Conservation (phyloP, 2,113 vertebrate species). For the Callithrix jacchus region DNA sequence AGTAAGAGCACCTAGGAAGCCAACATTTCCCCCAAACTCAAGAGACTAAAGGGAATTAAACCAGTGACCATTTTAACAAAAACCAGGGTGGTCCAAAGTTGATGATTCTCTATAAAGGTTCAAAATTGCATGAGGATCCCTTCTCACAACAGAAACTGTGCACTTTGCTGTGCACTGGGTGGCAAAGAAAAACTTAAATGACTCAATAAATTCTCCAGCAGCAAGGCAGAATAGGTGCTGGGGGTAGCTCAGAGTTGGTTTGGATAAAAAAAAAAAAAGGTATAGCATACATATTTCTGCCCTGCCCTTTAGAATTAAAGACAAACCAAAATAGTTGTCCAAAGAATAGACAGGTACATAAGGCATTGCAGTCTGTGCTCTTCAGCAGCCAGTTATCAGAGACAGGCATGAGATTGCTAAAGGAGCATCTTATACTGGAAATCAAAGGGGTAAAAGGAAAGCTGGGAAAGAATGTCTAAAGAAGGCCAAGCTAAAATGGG, state of each 20-base stretch:
- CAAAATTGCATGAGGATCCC: not conserved
- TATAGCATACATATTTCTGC: not conserved
- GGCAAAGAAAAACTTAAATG: not conserved
- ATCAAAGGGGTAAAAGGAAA: not conserved
- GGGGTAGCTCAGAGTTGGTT: not conserved
- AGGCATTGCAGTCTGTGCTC: not conserved
- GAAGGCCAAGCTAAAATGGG: not conserved
- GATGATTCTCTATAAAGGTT: not conserved
- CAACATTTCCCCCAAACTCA: not conserved
- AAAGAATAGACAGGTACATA: not conserved
- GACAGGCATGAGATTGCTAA: not conserved
- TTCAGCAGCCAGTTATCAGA: not conserved
- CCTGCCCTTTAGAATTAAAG: not conserved
- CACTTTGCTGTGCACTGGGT: accelerated
- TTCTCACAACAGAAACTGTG: not conserved
- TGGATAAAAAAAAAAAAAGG: not conserved
- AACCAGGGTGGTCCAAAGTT: not conserved
- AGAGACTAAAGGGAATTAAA: not conserved
- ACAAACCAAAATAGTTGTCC: not conserved
- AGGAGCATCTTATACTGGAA: not conserved
- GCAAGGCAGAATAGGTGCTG: not conserved
- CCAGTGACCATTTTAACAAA: not conserved
- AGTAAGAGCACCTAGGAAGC: not conserved
- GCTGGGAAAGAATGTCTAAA: not conserved
- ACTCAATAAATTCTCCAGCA: not conserved